A percentile compares a stretch with the other conserved stretches of the same genome.
These are phyloP conservation scores for Actinemys pallida DNA, from an alignment of 2,113 vertebrate species.

Conservation along the genomic window DNA sequence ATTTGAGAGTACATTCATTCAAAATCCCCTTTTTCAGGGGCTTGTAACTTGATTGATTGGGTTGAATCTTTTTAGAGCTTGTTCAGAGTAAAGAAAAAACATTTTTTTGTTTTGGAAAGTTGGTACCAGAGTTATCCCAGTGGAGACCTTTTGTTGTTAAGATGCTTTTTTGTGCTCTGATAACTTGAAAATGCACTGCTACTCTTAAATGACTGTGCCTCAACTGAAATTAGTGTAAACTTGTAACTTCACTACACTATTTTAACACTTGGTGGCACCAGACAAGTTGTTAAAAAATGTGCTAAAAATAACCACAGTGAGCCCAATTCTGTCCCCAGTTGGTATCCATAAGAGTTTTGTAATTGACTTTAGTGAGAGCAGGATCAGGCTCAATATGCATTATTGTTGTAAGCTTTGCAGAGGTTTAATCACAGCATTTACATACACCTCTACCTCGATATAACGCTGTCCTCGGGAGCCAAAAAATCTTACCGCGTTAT, in stretches of 20 bases:
- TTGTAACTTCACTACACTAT: neutral
- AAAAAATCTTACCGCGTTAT: too few species aligned
- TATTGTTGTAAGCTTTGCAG: neutral
- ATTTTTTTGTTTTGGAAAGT: neutral
- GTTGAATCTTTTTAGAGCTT: neutral
- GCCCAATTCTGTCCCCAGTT: neutral
- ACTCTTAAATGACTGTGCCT: neutral
- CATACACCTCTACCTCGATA: too few species aligned
- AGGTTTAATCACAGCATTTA: neutral
- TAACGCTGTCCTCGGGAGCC: too few species aligned
- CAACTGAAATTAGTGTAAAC: neutral
- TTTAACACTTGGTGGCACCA: slow-evolving; percentile 76
- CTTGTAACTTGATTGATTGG: neutral
- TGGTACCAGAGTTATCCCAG: neutral
- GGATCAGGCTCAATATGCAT: rapidly evolving
- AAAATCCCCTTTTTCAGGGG: neutral
- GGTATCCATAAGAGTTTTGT: rapidly evolving
- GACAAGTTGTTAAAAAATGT: slow-evolving; percentile 5
- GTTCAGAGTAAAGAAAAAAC: neutral
- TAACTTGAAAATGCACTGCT: neutral
- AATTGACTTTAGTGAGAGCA: neutral
- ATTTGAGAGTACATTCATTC: neutral
- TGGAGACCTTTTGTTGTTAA: neutral
- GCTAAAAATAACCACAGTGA: neutral
- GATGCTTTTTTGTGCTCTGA: neutral